Base-by-base conservation (phyloP, 2,888 invertebrate genomes). In the Schrankia costaestrigalis region DNA sequence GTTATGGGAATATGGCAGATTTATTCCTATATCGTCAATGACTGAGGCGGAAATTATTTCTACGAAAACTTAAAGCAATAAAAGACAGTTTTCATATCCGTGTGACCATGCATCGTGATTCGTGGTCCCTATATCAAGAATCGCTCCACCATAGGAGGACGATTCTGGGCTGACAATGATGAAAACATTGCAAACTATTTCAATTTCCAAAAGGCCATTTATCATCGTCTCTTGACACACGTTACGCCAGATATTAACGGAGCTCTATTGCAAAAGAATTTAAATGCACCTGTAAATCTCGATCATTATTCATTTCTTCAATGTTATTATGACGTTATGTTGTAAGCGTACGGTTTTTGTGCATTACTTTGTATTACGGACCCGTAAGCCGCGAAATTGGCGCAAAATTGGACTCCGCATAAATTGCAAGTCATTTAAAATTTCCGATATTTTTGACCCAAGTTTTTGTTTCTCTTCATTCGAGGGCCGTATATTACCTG, bases 371-470 rank as follows among this genome's bases (percentile, higher is more conserved):
- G 45, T 29, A 46, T 22, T 47, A 51, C 52, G 59, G 55, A 53
- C 46, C 37, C 48, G 58, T 57, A 62, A 48, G 58, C 70, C 67
- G 65, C 73, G 59, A 81, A 83, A 84, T 84, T 78, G 78, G 73
- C 71, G 70, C 72, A 70, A 83, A 82, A 82, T 85, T 83, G 77
- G 71, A 64, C 63, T 64, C 61, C 56, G 50, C 63, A 69, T 66
- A 78, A 78, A 78, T 78, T 76, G 68, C 71, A 67, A 69, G 60
- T 75, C 67, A 69, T 79, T 78, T 71, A 60, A 61, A 54, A 51
- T 35, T 45, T 43, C 42, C 45, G 54, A 56, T 46, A 53, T 48
- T 38, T 40, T 41, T 34, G 35, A n/a, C 23, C 25, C 23, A 40
- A 34, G 27, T 33, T 52, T 54, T 55, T 47, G 19, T 26, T 39